Percentiles rank a stretch among this genome's conserved stretches.
These are phyloP conservation scores for Lasioglossum villosulum DNA, from an alignment of 2,888 invertebrate species.

Conservation along the genomic window DNA sequence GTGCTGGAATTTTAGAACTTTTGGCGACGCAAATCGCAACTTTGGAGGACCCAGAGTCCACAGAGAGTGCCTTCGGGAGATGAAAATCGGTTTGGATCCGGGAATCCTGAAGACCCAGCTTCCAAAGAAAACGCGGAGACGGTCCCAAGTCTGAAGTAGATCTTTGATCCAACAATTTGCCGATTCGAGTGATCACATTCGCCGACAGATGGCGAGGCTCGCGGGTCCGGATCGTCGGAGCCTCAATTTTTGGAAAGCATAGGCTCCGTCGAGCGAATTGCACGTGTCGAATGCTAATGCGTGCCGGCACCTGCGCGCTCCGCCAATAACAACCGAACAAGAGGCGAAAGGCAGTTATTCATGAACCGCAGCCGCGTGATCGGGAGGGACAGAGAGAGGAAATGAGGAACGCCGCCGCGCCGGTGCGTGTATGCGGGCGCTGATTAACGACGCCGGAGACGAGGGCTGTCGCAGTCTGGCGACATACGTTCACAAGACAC, in stretches of 20 bases:
- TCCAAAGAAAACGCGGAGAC: not conserved
- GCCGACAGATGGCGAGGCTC: not conserved
- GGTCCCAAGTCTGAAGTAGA: not conserved
- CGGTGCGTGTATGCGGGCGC: conserved; percentile 52
- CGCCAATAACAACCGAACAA: conserved; percentile 54
- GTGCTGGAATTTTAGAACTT: not conserved
- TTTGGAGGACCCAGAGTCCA: no score
- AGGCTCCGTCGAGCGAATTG: conserved; percentile 43
- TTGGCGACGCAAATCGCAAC: not conserved
- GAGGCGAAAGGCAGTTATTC: conserved; percentile 60
- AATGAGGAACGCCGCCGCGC: conserved; percentile 31
- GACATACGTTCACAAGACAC: conserved; percentile 43
- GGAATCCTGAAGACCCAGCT: not conserved
- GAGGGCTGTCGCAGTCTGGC: conserved; percentile 41
- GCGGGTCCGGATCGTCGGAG: not conserved
- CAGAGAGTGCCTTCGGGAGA: no score
- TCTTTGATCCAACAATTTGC: not conserved
- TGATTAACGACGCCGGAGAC: conserved; percentile 49
- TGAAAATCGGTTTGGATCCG: not conserved
- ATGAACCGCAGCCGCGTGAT: conserved; percentile 50
- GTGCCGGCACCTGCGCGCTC: conserved; percentile 58
- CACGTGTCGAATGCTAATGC: conserved; percentile 65
- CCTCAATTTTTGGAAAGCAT: conserved; percentile 44
- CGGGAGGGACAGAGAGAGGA: conserved; percentile 22
- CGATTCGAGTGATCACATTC: not conserved